Percentiles rank a stretch among this genome's conserved stretches.
Evolutionary conservation across 2,888 invertebrate species (phyloP).

Genomic region (Conops quadrifasciatus): DNA sequence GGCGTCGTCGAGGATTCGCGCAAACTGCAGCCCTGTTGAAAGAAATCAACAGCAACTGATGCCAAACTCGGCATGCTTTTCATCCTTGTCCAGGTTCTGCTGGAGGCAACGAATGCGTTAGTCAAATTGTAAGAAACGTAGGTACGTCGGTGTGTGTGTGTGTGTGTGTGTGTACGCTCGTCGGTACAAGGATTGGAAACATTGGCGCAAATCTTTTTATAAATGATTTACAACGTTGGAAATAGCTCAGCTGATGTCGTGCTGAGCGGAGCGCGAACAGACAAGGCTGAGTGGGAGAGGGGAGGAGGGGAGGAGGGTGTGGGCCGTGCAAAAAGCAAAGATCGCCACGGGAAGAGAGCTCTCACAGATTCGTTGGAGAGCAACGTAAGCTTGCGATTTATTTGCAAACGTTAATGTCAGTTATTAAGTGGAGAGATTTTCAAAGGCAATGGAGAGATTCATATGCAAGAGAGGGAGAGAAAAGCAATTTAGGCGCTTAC

Average conservation of each 20-base stretch:
- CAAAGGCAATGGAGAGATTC: neutral
- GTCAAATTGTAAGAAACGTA: conserved; percentile 1
- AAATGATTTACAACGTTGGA: conserved; percentile 41
- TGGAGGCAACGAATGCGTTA: conserved; percentile 1
- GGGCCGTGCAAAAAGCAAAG: neutral
- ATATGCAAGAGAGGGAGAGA: neutral
- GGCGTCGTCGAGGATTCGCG: conserved; percentile 13
- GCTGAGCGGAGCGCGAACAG: neutral
- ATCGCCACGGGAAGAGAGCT: neutral
- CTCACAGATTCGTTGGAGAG: neutral
- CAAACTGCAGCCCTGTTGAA: conserved; percentile 10
- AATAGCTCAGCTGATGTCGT: conserved; percentile 12
- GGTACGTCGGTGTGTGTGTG: neutral
- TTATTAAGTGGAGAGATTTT: conserved; percentile 10
- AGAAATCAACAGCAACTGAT: conserved; percentile 35
- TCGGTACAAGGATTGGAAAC: conserved; percentile 27
- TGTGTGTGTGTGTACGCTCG: neutral
- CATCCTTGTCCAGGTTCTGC: conserved; percentile 3
- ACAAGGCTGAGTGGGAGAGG: neutral
- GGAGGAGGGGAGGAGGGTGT: neutral
- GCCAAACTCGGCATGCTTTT: conserved; percentile 31
- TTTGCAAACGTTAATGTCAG: conserved; percentile 16
- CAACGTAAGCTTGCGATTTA: conserved; percentile 22
- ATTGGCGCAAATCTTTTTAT: conserved; percentile 43
- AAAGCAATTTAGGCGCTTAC: too few relatives aligned